Percentiles rank a stretch among this genome's conserved stretches.
Conservation (phyloP, 1,140 invertebrate species). For the Pinna nobilis region DNA sequence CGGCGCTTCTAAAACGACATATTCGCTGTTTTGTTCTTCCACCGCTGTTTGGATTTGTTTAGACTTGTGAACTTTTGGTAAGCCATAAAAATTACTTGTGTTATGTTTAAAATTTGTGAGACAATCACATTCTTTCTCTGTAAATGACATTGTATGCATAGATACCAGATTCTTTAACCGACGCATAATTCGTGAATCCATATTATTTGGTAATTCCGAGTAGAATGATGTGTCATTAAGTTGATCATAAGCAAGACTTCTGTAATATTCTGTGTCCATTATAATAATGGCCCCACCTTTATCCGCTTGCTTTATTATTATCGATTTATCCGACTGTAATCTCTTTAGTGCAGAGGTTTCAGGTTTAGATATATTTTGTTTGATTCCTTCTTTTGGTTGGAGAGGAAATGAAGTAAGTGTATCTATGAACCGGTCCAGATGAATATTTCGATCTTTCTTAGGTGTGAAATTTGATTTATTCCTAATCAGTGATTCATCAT, state of each 20-base stretch:
- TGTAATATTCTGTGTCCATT: neutral
- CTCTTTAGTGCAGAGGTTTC: too few species aligned
- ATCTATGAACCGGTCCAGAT: neutral
- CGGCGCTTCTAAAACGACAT: neutral
- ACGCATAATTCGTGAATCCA: neutral
- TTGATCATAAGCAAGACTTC: neutral
- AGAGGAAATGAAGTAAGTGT: neutral
- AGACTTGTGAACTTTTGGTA: slow-evolving; percentile 22
- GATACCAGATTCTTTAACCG: neutral
- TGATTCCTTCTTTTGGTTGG: neutral
- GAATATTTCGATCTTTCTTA: neutral
- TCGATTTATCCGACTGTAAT: too few species aligned
- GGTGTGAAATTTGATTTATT: slow-evolving; percentile 27
- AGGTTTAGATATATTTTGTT: too few species aligned
- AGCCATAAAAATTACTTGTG: slow-evolving; percentile 17
- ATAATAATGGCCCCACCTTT: too few species aligned
- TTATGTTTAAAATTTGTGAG: neutral
- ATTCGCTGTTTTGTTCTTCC: neutral
- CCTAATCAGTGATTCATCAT: neutral
- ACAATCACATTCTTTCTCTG: neutral
- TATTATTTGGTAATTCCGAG: neutral
- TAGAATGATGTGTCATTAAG: neutral
- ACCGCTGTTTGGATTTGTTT: neutral
- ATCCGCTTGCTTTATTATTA: too few species aligned
- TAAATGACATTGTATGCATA: neutral